A percentile compares a stretch with the other conserved stretches of the same genome.
Conservation (phyloP, 1,140 invertebrate genomes). For the Bursaphelenchus mucronatus region DNA sequence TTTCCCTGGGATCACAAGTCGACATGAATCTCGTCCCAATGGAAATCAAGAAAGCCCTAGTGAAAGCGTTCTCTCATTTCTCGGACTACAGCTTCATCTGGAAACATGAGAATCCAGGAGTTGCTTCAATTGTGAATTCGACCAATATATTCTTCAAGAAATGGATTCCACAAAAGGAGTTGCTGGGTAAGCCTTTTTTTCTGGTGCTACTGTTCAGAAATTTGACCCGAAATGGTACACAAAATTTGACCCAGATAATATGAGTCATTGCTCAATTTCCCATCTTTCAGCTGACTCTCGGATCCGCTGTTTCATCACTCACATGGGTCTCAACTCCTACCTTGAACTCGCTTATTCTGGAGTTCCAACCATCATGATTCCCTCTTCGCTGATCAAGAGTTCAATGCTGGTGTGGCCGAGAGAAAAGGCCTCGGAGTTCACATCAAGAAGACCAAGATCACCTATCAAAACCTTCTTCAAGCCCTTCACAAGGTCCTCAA, state of each 20-base stretch:
- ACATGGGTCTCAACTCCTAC: slow-evolving; percentile 36
- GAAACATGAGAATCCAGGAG: slow-evolving; percentile 19
- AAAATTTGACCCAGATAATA: no score
- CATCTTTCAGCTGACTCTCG: slow-evolving; percentile 28
- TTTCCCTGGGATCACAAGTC: slow-evolving; percentile 23
- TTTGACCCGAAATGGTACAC: no score
- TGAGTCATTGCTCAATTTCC: no score
- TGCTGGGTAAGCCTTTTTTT: slow-evolving; percentile 17
- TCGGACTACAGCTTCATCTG: slow-evolving; percentile 19
- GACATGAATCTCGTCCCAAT: slow-evolving; percentile 8
- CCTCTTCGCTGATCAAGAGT: slow-evolving; percentile 38
- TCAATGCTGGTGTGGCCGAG: slow-evolving; percentile 19
- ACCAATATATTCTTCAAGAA: slow-evolving; percentile 8
- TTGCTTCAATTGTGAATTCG: neutral
- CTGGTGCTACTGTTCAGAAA: neutral
- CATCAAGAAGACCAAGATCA: slow-evolving; percentile 8
- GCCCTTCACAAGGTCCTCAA: slow-evolving; percentile 14
- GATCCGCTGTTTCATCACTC: slow-evolving; percentile 39
- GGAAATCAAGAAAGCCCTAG: neutral
- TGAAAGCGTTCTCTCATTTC: slow-evolving; percentile 17
- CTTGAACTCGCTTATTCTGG: slow-evolving; percentile 31
- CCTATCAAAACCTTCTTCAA: slow-evolving; percentile 2
- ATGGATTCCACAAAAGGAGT: slow-evolving; percentile 27
- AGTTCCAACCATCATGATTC: slow-evolving; percentile 35
- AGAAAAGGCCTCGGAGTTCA: slow-evolving; percentile 18